Percentiles rank a stretch among this genome's conserved stretches.
These are phyloP conservation scores for Psilanteris sp. DNA, from an alignment of 1,140 invertebrate species.

Conservation along the genomic window DNA sequence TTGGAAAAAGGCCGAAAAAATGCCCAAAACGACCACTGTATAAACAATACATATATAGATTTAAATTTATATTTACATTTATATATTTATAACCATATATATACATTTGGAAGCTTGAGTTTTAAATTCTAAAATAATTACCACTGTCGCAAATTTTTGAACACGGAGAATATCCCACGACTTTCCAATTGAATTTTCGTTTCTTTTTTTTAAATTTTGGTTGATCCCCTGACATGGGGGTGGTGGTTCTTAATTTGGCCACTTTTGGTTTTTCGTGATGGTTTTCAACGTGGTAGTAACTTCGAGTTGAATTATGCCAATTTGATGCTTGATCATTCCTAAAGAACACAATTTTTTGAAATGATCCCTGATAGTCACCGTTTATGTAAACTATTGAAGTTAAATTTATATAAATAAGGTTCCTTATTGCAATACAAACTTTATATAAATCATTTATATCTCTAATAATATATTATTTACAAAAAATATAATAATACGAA, in stretches of 20 bases:
- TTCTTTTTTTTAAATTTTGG: constrained; percentile 76
- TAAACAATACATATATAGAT: too few species aligned
- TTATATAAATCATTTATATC: too few species aligned
- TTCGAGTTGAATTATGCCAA: constrained; percentile 26
- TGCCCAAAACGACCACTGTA: too few species aligned
- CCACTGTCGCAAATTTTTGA: constrained; percentile 91
- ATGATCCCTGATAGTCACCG: too few species aligned
- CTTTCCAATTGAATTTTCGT: constrained; percentile 88
- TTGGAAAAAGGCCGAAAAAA: too few species aligned
- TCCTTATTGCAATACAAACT: too few species aligned
- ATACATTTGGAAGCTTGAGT: neutral
- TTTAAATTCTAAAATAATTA: constrained; percentile 60
- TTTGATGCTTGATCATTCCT: constrained; percentile 17
- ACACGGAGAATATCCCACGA: constrained; percentile 87
- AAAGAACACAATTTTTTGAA: neutral
- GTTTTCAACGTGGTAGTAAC: constrained; percentile 21
- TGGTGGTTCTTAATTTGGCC: constrained; percentile 68
- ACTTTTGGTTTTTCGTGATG: constrained; percentile 40
- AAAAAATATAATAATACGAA: too few species aligned
- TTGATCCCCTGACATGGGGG: constrained; percentile 80
- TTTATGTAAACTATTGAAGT: too few species aligned
- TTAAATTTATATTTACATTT: too few species aligned
- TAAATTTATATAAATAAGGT: too few species aligned
- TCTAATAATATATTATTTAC: too few species aligned
- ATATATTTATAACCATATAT: too few species aligned